A percentile compares a stretch with the other conserved stretches of the same genome.
Evolutionary conservation across 2,888 invertebrate genomes (phyloP).

Genomic region (Pasiphila rectangulata): DNA sequence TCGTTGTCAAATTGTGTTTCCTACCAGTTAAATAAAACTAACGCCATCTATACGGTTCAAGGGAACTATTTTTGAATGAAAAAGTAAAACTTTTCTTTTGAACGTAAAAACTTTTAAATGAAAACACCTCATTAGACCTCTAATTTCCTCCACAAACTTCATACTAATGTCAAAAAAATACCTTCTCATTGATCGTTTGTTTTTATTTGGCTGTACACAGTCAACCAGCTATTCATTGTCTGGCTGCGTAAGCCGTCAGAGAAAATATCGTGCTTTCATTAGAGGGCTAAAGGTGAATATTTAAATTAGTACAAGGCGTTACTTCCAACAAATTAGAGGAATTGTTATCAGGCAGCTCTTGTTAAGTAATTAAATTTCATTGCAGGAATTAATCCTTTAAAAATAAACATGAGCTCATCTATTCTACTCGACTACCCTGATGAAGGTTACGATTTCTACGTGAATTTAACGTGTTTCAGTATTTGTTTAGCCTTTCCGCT

Average conservation of each 20-base stretch:
- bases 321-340: slow-evolving; percentile 36
- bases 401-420: slow-evolving; percentile 20
- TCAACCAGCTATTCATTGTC: neutral
- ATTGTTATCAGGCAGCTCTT: slow-evolving; percentile 28
- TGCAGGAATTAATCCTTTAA: slow-evolving; percentile 29
- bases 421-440: slow-evolving; percentile 2
- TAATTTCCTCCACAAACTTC: too few relatives aligned
- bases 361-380: slow-evolving; percentile 32
- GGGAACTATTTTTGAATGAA: too few relatives aligned
- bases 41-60: too few relatives aligned
- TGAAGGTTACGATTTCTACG: slow-evolving; percentile 2
- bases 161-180: too few relatives aligned
- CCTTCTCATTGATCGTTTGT: too few relatives aligned
- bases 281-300: slow-evolving; percentile 44
- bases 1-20: too few relatives aligned
- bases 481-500: slow-evolving; percentile 4
- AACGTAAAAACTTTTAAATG: too few relatives aligned
- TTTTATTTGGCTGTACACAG: neutral
- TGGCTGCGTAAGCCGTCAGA: slow-evolving; percentile 22
- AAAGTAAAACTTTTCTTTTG: too few relatives aligned
- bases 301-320: slow-evolving; percentile 42
- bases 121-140: too few relatives aligned
- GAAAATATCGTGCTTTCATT: slow-evolving; percentile 39
- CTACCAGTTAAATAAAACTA: too few relatives aligned
- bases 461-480: slow-evolving; percentile 7